These are phyloP conservation scores for Selenia dentaria DNA, from an alignment of 2,888 invertebrate species.

Conservation along the genomic window DNA sequence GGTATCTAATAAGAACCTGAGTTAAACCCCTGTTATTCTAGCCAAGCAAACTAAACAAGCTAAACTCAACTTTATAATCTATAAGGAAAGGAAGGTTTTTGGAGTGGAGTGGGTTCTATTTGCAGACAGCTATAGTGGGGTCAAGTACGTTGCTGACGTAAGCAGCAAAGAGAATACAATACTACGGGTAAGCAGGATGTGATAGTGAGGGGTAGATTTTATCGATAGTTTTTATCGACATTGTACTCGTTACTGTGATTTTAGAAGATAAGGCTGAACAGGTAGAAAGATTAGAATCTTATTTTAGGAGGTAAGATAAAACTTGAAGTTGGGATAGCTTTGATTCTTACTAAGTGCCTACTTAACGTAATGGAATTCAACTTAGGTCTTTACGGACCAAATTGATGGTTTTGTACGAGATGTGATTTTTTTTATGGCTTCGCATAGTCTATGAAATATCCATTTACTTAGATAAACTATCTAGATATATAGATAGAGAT, in stretches of 20 bases:
- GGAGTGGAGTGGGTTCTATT: conserved; percentile 9
- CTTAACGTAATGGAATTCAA: no score
- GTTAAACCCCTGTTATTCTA: conserved; percentile 12
- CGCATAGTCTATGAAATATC: no score
- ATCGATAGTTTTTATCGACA: not conserved
- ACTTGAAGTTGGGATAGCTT: no score
- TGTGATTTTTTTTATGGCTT: no score
- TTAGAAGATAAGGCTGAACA: not conserved
- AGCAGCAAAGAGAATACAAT: no score
- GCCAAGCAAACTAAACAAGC: not conserved
- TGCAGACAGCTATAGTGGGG: conserved; percentile 38
- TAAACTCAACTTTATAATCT: conserved; percentile 11
- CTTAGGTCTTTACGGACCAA: no score
- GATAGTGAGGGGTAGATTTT: conserved; percentile 31
- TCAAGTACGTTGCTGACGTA: conserved; percentile 46
- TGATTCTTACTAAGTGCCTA: no score
- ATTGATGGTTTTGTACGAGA: no score
- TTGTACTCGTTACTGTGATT: not conserved
- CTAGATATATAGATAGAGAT: no score
- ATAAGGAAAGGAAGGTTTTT: conserved; percentile 8
- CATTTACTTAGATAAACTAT: no score
- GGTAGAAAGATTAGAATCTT: not conserved
- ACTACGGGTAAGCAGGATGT: no score
- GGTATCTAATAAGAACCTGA: not conserved
- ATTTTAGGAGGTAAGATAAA: no score